Base-by-base conservation (phyloP, 2,797 vertebrate genomes). In the Coregonus sp. region DNA sequence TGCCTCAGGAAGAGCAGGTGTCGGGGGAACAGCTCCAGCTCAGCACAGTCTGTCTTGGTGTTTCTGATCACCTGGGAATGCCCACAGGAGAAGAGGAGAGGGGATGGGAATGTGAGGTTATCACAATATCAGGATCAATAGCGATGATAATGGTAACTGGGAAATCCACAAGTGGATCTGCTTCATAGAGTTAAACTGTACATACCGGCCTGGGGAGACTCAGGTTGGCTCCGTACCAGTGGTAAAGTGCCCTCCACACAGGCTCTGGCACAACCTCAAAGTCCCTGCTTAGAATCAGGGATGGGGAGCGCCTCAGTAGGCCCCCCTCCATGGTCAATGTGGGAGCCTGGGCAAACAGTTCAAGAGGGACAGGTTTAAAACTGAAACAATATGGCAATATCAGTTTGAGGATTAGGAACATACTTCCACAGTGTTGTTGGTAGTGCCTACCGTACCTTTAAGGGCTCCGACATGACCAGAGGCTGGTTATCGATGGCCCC, bases 401-500 rank as follows among this genome's bases (percentile, higher is more conserved):
- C 20, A 4, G 11, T 72, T 16, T 51, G 69, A 47, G 4, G 40
- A 51, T 29, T 12, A 9, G 9, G 47, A 56, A 2, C 14, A 20
- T 20, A 3, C 12, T 72, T 52, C 20, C 51, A 11, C 11, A 31
- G 5, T 31, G 11, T 6, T 29, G 4, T 66, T 7, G 2, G 56
- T 61, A 40, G 61, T n/a, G 51, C 3, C 51, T 72, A 33, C 3
- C 15, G 1, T 56, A 72, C 96, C 94, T 97, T 97, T 74, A 96
- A 88, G 37, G 94, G 92, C 61, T 96, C 96, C 69, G 96, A 95
- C 1, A 93, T 95, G 75, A 97, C 95, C 29, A 97, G 88, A 9
- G 95, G 93, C 75, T 96, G 95, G 91, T 97, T 97, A 82, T 97
- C 96, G 71, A 97, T 97, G 52, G 96, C 96, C 83, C 96, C 96